Percentiles rank a stretch among this genome's conserved stretches.
These are phyloP conservation scores for Pentalonia nigronervosa DNA, from an alignment of 1,140 invertebrate species.

Conservation along the genomic window DNA sequence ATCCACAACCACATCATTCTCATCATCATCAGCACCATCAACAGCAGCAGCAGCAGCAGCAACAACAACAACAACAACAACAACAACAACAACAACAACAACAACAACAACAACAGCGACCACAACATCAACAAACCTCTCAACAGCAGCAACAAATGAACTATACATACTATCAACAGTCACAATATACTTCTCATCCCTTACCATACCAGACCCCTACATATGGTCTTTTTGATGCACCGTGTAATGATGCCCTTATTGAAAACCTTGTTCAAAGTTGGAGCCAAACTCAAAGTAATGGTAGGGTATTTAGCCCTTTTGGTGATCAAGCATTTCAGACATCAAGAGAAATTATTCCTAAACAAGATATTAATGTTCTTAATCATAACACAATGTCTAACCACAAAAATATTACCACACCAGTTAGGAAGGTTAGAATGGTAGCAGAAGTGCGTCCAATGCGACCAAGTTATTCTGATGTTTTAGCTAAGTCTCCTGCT, in stretches of 20 bases:
- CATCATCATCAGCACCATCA: constrained; percentile 14
- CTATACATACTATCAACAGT: constrained; percentile 51
- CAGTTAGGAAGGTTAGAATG: constrained; percentile 74
- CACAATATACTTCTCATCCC: constrained; percentile 49
- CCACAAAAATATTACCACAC: constrained; percentile 64
- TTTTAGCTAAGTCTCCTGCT: constrained; percentile 73
- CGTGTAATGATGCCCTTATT: constrained; percentile 65
- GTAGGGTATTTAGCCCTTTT: constrained; percentile 81
- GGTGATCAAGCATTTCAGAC: constrained; percentile 64
- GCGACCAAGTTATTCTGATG: constrained; percentile 83
- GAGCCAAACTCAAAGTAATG: constrained; percentile 76
- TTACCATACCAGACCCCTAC: constrained; percentile 44
- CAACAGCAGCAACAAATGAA: constrained; percentile 50
- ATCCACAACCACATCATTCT: constrained; percentile 24
- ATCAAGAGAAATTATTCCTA: constrained; percentile 56
- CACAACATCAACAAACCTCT: not conserved
- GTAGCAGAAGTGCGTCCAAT: constrained; percentile 85
- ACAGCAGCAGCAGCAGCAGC: constrained; percentile 21
- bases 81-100: constrained; percentile 19
- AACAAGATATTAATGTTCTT: constrained; percentile 60
- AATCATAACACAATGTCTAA: constrained; percentile 62
- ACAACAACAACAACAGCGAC: constrained; percentile 57
- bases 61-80: not conserved
- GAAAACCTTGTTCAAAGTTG: constrained; percentile 84
- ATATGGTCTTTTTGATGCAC: constrained; percentile 61